Evolutionary conservation across 2,113 vertebrate genomes (phyloP), one percentile per base, ranked within the genome.

Genomic region (Anhinga anhinga): DNA sequence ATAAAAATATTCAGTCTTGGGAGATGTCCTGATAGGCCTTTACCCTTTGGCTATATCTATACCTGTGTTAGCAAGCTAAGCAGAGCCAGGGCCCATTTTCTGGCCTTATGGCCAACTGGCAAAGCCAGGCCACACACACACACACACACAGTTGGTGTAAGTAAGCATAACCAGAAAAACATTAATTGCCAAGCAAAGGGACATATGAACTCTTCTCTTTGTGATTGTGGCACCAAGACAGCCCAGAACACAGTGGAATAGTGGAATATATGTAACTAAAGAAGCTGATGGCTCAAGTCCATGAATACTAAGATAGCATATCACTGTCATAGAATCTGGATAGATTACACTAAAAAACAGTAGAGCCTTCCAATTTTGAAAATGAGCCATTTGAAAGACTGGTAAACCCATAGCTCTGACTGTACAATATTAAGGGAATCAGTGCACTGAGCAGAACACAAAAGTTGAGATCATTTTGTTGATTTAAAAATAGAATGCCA

Each of bases 401-500:
- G 38, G 55, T 21, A 79, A 34, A 67, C 11, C 5, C 0, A 0
- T 50, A 96, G 50, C 7, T 87, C 53, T 94, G 38, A 65, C 36
- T 81, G 47, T 26, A 66, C 19, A 15, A 62, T 52, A 81, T 63
- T 82, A 87, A 91, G 58, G 65, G 42, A 94, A 94, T 67, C 1
- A 3, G 40, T 67, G 44, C 42, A 73, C 61, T 70, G 56, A 83
- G 49, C 3, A 1, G 47, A 95, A 92, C 71, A 72, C 82, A 94
- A 94, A 94, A 92, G 88, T 82, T 91, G 76, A 95, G 52, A 86
- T 67, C 1, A 42, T 90, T 91, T 65, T 93, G 56, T 93, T 96
- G 82, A 88, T 95, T 97, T 92, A 92, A 91, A 96, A 93, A 91
- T 52, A 95, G 82, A 96, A 96, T n/a, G 82, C 63, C 93, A 91